Base-by-base conservation (phyloP, 2,797 vertebrate species). In the Sorex maritimensis region DNA sequence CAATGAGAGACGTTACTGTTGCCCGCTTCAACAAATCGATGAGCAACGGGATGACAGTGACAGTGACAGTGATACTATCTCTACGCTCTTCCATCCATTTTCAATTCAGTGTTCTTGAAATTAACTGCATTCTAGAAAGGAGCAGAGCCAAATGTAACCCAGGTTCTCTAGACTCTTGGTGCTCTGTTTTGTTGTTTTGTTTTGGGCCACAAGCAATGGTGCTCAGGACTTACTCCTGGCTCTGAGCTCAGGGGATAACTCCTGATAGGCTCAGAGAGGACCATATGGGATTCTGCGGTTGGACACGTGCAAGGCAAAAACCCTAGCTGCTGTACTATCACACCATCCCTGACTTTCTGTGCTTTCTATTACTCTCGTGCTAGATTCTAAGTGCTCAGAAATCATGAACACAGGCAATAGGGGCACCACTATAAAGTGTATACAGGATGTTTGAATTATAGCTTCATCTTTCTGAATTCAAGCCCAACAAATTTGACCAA, bases 381-480 rank as follows among this genome's bases (percentile, higher is more conserved):
- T 41, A 89, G 26, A 82, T 9, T 4, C 24, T 89, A 55, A 68
- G 63, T 85, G 49, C 77, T 81, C 38, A 68, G 55, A 91, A 74
- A 80, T 19, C 26, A 23, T 80, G 28, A 21, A 30, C 24, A 19
- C 67, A 86, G 61, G 30, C 77, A 86, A 79, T 46, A 75, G 52
- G 52, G 52, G 52, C 13, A 67, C 93, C 86, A 21, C 85, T 61
- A 38, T 81, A 91, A 93, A 91, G 79, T 52, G 8, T 15, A 6
- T 12, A 55, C 3, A 34, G 63, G 81, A 46, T 46, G 38, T 68
- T 77, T 49, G 8, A 41, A 68, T 77, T 92, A 46, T 73, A 55
- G 52, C 85, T 73, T 14, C 73, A 21, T 72, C 65, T 84, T 94
- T 94, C 63, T 69, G 74, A 86, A 84, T 75, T 85, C 49, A 73